These are phyloP conservation scores for Ennomos quercinarius DNA, from an alignment of 2,888 invertebrate species.

Conservation along the genomic window DNA sequence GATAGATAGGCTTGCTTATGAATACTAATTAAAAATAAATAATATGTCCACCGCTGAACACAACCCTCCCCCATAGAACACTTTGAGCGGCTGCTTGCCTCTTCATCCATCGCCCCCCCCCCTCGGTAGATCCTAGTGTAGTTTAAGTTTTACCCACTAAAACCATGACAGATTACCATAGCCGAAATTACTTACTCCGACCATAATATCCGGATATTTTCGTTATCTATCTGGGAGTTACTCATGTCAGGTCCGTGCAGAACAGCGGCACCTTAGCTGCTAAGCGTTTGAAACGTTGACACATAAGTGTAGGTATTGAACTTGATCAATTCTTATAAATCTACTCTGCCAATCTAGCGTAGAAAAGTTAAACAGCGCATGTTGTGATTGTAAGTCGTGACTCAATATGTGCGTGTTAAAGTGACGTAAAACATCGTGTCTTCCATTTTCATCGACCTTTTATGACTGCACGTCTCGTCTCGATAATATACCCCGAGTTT, in stretches of 20 bases:
- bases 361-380: conserved; percentile 25
- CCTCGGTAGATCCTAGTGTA: too few relatives aligned
- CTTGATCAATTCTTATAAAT: neutral
- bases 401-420: conserved; percentile 35
- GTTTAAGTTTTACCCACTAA: too few relatives aligned
- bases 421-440: conserved; percentile 38
- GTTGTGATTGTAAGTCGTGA: conserved; percentile 29
- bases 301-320: neutral
- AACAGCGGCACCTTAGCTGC: neutral
- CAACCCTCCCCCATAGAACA: too few relatives aligned
- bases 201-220: too few relatives aligned
- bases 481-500: conserved; percentile 31
- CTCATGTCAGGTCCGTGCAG: neutral
- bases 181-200: too few relatives aligned
- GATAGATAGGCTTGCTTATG: too few relatives aligned
- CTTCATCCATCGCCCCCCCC: too few relatives aligned
- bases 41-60: too few relatives aligned
- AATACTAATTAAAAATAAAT: too few relatives aligned
- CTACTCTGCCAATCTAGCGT: neutral
- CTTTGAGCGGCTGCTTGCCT: too few relatives aligned
- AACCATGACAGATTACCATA: too few relatives aligned
- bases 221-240: too few relatives aligned
- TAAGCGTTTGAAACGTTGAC: neutral
- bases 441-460: conserved; percentile 41
- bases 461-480: conserved; percentile 35